A percentile compares a stretch with the other conserved stretches of the same genome.
Evolutionary conservation across 2,888 invertebrate genomes (phyloP).

Genomic region (Augochlorella aurata): DNA sequence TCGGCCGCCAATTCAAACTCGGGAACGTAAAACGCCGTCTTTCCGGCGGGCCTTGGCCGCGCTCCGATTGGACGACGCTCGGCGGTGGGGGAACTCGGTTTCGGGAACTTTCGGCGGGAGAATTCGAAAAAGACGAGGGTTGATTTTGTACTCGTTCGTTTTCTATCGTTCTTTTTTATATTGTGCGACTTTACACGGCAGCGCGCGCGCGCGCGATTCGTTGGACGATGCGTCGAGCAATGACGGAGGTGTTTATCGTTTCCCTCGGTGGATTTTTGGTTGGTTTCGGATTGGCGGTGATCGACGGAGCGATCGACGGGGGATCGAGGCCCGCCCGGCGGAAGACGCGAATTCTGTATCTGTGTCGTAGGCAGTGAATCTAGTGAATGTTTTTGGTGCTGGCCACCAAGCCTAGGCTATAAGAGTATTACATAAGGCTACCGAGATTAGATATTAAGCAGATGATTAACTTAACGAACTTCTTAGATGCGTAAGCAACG

Average conservation of each 20-base stretch:
- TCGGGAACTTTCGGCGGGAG: not conserved
- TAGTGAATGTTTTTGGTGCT: slow-evolving; percentile 81
- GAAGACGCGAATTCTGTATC: slow-evolving; percentile 73
- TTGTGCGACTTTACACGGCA: not conserved
- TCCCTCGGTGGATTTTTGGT: no score
- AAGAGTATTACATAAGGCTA: slow-evolving; percentile 71
- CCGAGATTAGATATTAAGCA: slow-evolving; percentile 66
- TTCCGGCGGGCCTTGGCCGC: slow-evolving; percentile 29
- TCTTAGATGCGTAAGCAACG: slow-evolving; percentile 66
- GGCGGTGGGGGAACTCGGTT: not conserved
- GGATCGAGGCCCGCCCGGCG: slow-evolving; percentile 48
- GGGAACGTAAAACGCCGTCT: slow-evolving; percentile 33
- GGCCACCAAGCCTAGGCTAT: slow-evolving; percentile 80
- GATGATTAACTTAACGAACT: slow-evolving; percentile 63
- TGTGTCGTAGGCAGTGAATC: slow-evolving; percentile 80
- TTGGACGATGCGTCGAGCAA: not conserved
- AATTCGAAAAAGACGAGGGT: not conserved
- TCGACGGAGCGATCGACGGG: not conserved
- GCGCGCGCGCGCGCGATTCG: no score
- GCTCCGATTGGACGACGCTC: not conserved
- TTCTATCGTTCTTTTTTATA: not conserved
- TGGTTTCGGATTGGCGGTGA: no score
- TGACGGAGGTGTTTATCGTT: no score
- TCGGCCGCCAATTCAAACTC: slow-evolving; percentile 26
- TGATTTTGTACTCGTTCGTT: no score